Evolutionary conservation across 2,797 vertebrate genomes (phyloP), one percentile per base, ranked within the genome.

Genomic region (Poeciliopsis gracilis): DNA sequence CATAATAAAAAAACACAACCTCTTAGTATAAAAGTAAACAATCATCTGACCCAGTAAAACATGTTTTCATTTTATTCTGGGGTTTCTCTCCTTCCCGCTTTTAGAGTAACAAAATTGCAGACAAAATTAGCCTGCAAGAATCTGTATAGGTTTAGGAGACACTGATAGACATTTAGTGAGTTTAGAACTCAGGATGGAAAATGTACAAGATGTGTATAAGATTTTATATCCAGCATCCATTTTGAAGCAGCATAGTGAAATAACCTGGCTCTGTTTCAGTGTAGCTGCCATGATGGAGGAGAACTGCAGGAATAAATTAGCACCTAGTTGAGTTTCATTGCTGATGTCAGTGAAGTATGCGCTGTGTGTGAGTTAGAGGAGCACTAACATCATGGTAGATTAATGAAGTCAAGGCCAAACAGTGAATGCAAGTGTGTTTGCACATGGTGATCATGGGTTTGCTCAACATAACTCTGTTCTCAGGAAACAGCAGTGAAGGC

Each of bases 251-350:
- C 79, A 79, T 77, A 77, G 75, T 87, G 73, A 84, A 84, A 77
- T 77, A 83, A 84, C 86, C 88, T 91, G 91, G 76, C 78, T 84
- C 82, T 72, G 80, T 88, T 92, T 90, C 70, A 70, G 61, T 80
- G 73, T 38, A 82, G 77, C 75, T 82, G 81, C 66, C 77, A 72
- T 55, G 73, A 74, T 46, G 13, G 66, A 38, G 46, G 73, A 80
- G 67, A 77, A 63, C 33, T 82, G 76, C 80, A 82, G 83, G 78
- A 79, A 80, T 76, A 87, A 77, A 87, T 91, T 87, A 89, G 80
- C 84, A 90, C 89, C 85, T 89, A 91, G 79, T 78, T 79, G 75
- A 75, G 76, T 90, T 91, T 93, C 82, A 86, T 66, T 72, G 73
- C 36, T 87, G 75, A 77, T 74, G 87, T 90, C 88, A 87, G 79